Conservation (phyloP, 2,113 vertebrate species). For the Phyllopteryx taeniolatus region DNA sequence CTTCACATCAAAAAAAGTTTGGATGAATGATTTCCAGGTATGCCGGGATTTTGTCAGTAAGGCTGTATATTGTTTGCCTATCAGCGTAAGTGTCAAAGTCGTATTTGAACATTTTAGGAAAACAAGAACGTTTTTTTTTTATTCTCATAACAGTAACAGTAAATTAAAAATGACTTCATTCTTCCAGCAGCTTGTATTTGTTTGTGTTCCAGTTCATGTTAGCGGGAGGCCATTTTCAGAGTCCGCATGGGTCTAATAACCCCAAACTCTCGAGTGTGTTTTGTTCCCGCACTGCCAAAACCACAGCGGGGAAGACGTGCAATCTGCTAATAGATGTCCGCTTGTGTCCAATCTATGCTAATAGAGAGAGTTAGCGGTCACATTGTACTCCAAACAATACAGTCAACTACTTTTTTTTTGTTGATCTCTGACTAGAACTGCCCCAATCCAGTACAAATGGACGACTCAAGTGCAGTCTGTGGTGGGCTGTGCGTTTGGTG, state of each 20-base stretch:
- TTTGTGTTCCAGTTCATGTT: background rate
- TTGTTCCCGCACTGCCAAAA: background rate
- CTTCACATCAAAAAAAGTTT: no score
- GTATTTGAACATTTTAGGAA: no score
- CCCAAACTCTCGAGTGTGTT: background rate
- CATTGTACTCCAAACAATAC: background rate
- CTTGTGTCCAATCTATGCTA: background rate
- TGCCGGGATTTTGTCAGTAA: no score
- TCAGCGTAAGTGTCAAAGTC: no score
- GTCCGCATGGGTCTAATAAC: background rate
- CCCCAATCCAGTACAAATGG: no score
- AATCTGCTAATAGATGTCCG: background rate
- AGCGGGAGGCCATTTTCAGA: background rate
- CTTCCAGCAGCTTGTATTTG: background rate
- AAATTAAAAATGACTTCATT: background rate
- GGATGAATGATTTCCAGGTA: no score
- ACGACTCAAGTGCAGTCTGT: no score
- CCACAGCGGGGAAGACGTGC: background rate
- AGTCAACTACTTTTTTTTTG: background rate
- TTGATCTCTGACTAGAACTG: background rate
- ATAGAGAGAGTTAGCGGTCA: background rate
- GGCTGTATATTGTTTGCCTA: no score
- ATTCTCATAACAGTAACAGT: no score
- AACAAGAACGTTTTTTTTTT: no score
- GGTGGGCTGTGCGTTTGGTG: no score